Evolutionary conservation across 2,888 invertebrate genomes (phyloP), one percentile per base, ranked within the genome.

Genomic region (Dryococelus australis): DNA sequence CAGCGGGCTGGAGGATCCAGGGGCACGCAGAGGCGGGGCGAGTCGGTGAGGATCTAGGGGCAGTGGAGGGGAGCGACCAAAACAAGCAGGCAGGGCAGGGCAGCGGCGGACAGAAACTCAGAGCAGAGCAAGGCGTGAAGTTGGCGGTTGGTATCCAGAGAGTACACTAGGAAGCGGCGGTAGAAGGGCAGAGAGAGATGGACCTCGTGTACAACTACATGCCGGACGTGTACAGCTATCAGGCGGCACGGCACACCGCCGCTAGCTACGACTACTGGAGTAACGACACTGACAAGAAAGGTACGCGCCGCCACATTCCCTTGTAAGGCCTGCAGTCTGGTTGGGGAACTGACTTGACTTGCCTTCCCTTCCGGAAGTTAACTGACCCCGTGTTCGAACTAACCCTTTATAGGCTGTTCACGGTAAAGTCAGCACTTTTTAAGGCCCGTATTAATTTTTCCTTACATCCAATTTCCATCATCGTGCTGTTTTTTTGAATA

Each of bases 181-280:
- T 2, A 16, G 4, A 27, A 9, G 84, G 35, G 81, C 35, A 84
- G 87, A 24, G 20, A n/a, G 88, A 90, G 81, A 94, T 94, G 94
- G 94, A 94, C 92, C 93, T 94, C 87, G 92, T 94, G 88, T 88
- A 86, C 87, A 88, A 87, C 85, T 94, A 94, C 91, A 92, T 94
- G 90, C 94, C 94, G 81, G 94, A 94, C 90, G 92, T 93, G 79
- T 91, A 94, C 90, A 92, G 93, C 26, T 94, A 93, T 90, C 93
- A 94, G 35, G 92, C 93, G 51, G 92, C 93, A 90, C 91, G 94
- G 87, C 92, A 91, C 86, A 91, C 92, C 26, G 92, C 93, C 87
- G 94, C 93, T 90, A 94, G 93, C 90, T 94, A 94, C 90, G 94
- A 94, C 89, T 93, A 93, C 89, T 92, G 92, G 92, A 92, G 91